phyloP scores from a whole-genome alignment of 37 sponge, comb jelly and placozoan species.

The Theonella swinhoei region DNA sequence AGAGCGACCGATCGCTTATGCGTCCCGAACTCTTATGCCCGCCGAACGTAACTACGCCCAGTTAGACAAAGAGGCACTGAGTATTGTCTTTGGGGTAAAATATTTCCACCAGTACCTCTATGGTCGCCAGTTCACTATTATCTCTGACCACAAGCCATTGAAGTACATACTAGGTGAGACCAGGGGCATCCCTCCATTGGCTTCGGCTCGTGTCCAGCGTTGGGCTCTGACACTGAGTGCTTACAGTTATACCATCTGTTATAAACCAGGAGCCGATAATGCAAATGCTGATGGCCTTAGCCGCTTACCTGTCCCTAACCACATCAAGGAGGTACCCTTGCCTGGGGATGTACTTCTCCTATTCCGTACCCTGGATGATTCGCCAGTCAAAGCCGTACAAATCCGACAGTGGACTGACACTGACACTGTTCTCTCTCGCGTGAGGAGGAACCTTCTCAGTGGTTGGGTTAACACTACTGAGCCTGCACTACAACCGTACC shows the following conservation, averaged over 20 bases:
- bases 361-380: neutral
- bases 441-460: constrained; percentile 1
- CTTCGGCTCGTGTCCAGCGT: constrained; percentile 36
- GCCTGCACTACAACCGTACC: neutral
- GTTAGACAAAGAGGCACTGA: constrained; percentile 27
- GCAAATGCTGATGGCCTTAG: constrained; percentile 50
- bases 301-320: constrained; percentile 8
- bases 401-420: constrained; percentile 15
- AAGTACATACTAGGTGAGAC: constrained; percentile 19
- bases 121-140: constrained; percentile 12
- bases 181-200: constrained; percentile 22
- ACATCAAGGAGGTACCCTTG: neutral
- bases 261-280: constrained; percentile 19
- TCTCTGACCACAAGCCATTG: constrained; percentile 47
- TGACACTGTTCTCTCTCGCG: constrained; percentile 12
- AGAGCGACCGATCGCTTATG: constrained; percentile 21
- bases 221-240: constrained; percentile 46
- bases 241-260: constrained; percentile 29
- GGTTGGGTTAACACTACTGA: neutral
- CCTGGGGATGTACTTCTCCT: constrained; percentile 23
- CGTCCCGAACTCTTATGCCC: constrained; percentile 10
- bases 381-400: neutral
- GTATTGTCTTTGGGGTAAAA: constrained; percentile 33
- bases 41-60: constrained; percentile 40
- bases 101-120: constrained; percentile 21